phyloP scores from a whole-genome alignment of 2,113 vertebrate genomes.

The Ageneiosus marmoratus region DNA sequence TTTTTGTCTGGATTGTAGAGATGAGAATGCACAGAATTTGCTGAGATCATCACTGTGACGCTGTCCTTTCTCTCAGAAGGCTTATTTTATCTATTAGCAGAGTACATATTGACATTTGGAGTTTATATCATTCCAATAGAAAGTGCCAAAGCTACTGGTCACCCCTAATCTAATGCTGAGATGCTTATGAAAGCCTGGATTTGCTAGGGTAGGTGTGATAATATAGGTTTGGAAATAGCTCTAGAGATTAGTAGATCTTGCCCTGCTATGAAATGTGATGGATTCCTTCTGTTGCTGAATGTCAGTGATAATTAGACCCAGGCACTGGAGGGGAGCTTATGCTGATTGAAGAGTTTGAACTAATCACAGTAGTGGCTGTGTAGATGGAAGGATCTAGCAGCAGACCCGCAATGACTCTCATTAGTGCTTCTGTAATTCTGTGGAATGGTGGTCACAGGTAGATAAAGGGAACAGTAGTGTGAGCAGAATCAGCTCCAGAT shows the following conservation, averaged over 20 bases:
- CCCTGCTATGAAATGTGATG: constrained; percentile 22
- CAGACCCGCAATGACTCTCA: constrained; percentile 34
- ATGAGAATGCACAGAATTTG: neutral
- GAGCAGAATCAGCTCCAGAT: neutral
- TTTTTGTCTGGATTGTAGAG: neutral
- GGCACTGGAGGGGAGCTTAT: constrained; percentile 26
- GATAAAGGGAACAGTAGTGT: constrained; percentile 27
- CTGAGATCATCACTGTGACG: constrained; percentile 1
- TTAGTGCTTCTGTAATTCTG: constrained; percentile 21
- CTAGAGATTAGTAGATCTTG: constrained; percentile 20
- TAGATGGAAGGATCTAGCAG: constrained; percentile 18
- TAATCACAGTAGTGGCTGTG: constrained; percentile 39
- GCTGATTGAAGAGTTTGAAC: constrained; percentile 31
- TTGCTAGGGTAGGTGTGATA: constrained; percentile 9
- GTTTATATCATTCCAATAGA: constrained; percentile 11
- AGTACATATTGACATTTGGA: constrained; percentile 10
- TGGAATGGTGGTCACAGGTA: constrained; percentile 19
- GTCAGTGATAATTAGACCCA: constrained; percentile 40
- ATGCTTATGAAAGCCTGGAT: constrained; percentile 19
- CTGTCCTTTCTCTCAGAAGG: neutral
- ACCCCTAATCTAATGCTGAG: neutral
- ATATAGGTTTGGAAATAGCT: constrained; percentile 27
- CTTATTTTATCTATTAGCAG: neutral
- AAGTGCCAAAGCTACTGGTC: constrained; percentile 3
- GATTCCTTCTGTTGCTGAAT: constrained; percentile 25